Evolutionary conservation across 1,140 invertebrate genomes (phyloP).

Genomic region (Drosophila kohkoa): DNA sequence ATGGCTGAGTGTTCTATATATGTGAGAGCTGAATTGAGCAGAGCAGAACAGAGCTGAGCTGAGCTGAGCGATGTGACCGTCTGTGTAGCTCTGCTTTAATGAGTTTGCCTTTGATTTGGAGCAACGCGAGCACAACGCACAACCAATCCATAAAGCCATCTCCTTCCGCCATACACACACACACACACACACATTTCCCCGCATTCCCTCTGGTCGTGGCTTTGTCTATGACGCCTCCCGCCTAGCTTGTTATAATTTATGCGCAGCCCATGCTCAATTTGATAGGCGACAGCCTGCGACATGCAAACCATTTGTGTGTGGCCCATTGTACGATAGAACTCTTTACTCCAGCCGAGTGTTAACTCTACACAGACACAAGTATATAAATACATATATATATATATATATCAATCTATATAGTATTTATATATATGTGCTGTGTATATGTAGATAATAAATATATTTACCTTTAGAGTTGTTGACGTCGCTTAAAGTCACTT

Average conservation of each 20-base stretch:
- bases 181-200: background rate
- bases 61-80: constrained; percentile 22
- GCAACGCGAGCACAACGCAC: constrained; percentile 44
- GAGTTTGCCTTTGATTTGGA: constrained; percentile 81
- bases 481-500: constrained; percentile 43
- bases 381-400: constrained; percentile 4
- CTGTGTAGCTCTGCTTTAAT: constrained; percentile 59
- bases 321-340: constrained; percentile 24
- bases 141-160: constrained; percentile 31
- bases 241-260: constrained; percentile 72
- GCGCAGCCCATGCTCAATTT: constrained; percentile 71
- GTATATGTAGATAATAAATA: constrained; percentile 18
- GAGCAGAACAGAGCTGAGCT: background rate
- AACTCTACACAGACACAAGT: constrained; percentile 11
- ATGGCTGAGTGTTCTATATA: constrained; percentile 32
- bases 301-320: constrained; percentile 73
- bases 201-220: background rate
- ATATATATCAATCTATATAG: constrained; percentile 15
- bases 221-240: constrained; percentile 9
- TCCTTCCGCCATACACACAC: no score
- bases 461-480: constrained; percentile 68
- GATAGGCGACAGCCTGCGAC: constrained; percentile 63
- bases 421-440: constrained; percentile 1
- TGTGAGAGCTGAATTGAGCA: constrained; percentile 1
- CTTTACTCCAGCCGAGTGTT: constrained; percentile 35